Base-by-base conservation (phyloP, 64 coral and sea anemone species). In the Cladopsammia gracilis region DNA sequence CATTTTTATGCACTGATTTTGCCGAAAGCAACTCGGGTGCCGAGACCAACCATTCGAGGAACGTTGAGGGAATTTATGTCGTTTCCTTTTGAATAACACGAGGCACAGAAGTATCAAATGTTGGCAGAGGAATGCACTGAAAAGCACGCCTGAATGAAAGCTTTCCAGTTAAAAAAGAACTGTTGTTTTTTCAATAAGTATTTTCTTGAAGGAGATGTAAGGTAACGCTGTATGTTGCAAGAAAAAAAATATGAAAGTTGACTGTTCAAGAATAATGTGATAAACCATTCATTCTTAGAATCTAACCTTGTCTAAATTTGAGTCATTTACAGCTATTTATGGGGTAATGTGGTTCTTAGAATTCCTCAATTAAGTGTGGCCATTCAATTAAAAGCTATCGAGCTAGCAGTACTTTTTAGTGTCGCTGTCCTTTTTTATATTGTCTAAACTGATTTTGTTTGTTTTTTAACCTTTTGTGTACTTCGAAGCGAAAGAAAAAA, bases 11-110 rank as follows among this genome's bases (percentile, higher is more conserved):
- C 10, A 19, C 45, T 6, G 20, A 10, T 16, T 57, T 79, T 58
- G 22, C 20, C 47, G 13, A 20, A 24, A 67, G 6, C 45, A 75
- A 75, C 19, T 20, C 4, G n/a, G 9, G 4, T 20, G 1, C 12
- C 19, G 0, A 24, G n/a, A 50, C 4, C 50, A 79, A 60, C 52
- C 62, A 66, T 51, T 24, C 24, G 25, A 59, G 34, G 25, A 62
- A 81, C 22, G 57, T 44, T 49, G 15, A 66, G 43, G 43, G 44
- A 68, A 84, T 68, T 65, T 84, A 14, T 68, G 80, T 50, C 62
- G 80, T 84, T 66, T 84, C 80, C 79, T 82, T 12, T 48, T 64
- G 16, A 47, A 82, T 48, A 62, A 82, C 57, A n/a, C 19, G n/a
- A 50, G 4, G 45, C 9, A 83, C 58, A 47, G 14, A 8, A 4